Conservation (phyloP, 2,113 vertebrate genomes). For the Jaculus jaculus region DNA sequence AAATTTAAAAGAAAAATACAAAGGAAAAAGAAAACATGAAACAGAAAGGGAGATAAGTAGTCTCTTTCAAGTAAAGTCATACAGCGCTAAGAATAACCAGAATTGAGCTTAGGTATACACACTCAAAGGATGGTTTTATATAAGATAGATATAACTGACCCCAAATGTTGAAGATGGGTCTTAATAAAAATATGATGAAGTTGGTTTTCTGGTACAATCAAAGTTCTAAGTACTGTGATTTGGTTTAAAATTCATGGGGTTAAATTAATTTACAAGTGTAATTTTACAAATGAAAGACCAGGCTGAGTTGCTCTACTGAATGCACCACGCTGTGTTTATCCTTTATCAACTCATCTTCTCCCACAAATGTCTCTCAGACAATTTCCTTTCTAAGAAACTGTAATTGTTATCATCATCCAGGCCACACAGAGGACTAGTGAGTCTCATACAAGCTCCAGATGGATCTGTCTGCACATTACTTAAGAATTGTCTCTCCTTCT, state of each 20-base stretch:
- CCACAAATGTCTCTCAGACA: neutral
- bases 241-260: conserved; percentile 5
- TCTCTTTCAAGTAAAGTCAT: neutral
- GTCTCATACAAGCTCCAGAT: neutral
- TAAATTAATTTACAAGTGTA: conserved; percentile 48
- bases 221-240: conserved; percentile 23
- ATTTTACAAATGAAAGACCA: conserved; percentile 12
- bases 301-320: neutral
- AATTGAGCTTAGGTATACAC: neutral
- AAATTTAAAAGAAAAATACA: conserved; percentile 12
- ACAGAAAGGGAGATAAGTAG: neutral
- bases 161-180: neutral
- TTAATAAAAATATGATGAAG: neutral
- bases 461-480: neutral
- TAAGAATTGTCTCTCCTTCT: neutral
- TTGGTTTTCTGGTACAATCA: conserved; percentile 19
- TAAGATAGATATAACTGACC: neutral
- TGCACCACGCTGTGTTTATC: neutral
- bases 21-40: neutral
- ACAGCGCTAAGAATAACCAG: neutral
- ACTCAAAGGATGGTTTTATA: neutral
- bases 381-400: conserved; percentile 7
- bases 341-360: neutral
- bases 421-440: neutral
- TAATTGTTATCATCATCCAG: neutral